phyloP scores from a whole-genome alignment of 2,888 invertebrate species.

The Ormyrus thymus region DNA sequence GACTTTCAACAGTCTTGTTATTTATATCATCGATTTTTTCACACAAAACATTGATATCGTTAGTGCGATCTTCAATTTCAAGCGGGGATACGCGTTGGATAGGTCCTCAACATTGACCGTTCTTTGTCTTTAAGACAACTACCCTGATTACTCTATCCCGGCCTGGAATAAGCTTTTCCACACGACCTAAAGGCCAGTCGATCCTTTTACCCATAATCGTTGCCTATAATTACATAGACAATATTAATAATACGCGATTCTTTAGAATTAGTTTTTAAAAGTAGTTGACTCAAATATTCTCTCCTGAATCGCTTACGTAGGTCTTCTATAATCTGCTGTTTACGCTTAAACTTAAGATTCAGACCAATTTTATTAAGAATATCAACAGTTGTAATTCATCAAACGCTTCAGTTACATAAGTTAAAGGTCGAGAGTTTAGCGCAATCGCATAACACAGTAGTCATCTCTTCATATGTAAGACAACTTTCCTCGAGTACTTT shows the following conservation, averaged over 20 bases:
- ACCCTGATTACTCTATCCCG: conserved; percentile 55
- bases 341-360: background rate
- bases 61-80: background rate
- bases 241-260: background rate
- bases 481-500: no score
- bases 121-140: conserved; percentile 48
- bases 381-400: background rate
- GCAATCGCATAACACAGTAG: background rate
- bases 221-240: background rate
- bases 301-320: background rate
- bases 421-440: conserved; percentile 8
- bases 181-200: conserved; percentile 57
- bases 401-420: background rate
- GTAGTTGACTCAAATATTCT: conserved; percentile 13
- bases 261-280: background rate
- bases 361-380: background rate
- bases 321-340: conserved; percentile 11
- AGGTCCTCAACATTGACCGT: conserved; percentile 12
- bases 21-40: background rate
- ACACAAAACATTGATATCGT: background rate
- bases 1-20: background rate
- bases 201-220: conserved; percentile 36
- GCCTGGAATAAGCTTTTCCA: conserved; percentile 48
- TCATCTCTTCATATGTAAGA: background rate
- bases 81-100: background rate